phyloP scores from a whole-genome alignment of 2,888 invertebrate species.

The Antheraea assamensis region DNA sequence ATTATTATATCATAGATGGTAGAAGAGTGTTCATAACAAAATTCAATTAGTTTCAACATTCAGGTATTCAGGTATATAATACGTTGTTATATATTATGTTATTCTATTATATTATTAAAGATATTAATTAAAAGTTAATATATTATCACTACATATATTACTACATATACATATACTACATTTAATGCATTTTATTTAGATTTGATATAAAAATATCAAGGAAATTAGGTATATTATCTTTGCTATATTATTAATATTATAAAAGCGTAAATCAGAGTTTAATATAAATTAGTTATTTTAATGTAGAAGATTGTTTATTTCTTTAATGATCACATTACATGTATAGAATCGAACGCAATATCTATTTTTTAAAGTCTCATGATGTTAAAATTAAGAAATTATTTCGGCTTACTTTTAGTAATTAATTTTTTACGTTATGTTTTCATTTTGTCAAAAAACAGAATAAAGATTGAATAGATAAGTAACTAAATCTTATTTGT shows the following conservation, averaged over 20 bases:
- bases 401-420: background rate
- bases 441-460: background rate
- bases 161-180: too few species aligned
- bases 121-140: too few species aligned
- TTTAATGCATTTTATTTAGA: background rate
- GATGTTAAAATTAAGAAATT: background rate
- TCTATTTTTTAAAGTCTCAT: background rate
- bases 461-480: background rate
- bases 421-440: background rate
- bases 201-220: background rate
- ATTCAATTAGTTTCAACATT: background rate
- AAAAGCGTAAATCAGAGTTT: background rate
- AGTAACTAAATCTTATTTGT: background rate
- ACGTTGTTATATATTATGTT: too few species aligned
- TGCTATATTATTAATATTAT: too few species aligned
- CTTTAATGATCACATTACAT: background rate
- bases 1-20: constrained; percentile 24
- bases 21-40: background rate
- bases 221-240: too few species aligned
- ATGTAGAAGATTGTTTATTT: background rate
- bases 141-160: too few species aligned
- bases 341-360: background rate
- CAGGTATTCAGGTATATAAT: too few species aligned
- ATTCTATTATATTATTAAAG: too few species aligned
- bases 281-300: background rate